Conservation (phyloP, 2,888 invertebrate species). For the Labia minor region DNA sequence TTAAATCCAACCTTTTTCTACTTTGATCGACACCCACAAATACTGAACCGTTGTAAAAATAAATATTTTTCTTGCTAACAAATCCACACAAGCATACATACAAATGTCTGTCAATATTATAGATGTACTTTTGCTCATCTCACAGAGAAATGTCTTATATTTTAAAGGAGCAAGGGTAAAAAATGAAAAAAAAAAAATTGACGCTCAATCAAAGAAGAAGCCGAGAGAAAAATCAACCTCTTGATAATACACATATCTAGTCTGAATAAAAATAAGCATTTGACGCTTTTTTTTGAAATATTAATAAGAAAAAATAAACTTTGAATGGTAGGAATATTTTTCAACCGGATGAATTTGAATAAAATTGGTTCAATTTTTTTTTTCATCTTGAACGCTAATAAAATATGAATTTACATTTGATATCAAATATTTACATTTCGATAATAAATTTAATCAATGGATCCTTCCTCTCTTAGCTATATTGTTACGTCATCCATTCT, state of each 20-base stretch:
- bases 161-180: neutral
- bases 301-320: no score
- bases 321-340: no score
- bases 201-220: neutral
- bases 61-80: conserved; percentile 13
- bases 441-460: no score
- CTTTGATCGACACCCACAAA: conserved; percentile 7
- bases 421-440: no score
- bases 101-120: neutral
- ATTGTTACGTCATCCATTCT: no score
- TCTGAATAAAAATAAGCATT: conserved; percentile 9
- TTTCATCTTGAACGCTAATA: no score
- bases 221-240: neutral
- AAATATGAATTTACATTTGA: no score
- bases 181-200: no score
- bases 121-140: conserved; percentile 13
- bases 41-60: neutral
- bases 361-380: no score
- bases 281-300: no score
- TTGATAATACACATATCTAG: conserved; percentile 3
- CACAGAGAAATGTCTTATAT: conserved; percentile 2
- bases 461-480: no score
- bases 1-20: neutral
- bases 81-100: neutral
- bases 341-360: no score